Evolutionary conservation across 2,888 invertebrate genomes (phyloP), one percentile per base, ranked within the genome.

Genomic region (Hydriomena furcata): DNA sequence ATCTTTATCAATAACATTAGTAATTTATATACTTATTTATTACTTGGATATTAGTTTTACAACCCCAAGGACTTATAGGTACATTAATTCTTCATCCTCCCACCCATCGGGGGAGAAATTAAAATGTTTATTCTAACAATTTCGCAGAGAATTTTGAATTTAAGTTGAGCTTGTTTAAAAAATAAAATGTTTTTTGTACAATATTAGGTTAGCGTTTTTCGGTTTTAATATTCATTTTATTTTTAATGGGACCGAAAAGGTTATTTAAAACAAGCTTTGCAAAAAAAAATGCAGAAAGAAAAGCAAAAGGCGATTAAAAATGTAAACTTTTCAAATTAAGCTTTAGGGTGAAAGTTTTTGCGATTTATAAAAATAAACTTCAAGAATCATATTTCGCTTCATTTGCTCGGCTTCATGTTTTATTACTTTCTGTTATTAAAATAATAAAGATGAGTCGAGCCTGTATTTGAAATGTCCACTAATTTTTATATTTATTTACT

Each of bases 301-400:
- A 38, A 30, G 17, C 13, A 13, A 3, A 17, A 7, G 13, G 6
- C 8, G 13, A 6, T 13, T 25, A 37, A 25, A 23, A 32, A 42
- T 42, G 12, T 28, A 23, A 47, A 40, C 40, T 47, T 47, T 47
- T 21, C 34, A 34, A 34, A 47, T 47, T 47, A 34, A 47, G 23
- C 28, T 8, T 21, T n/a, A 7, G 36, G 7, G 27, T 1, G 12
- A 44, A 28, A 21, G 35, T 35, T 35, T 20, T n/a, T 28, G 27
- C 23, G 5, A 32, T 24, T 41, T 32, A 27, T 17, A 20, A 10
- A 6, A 38, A 17, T 6, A 27, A 36, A 28, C 13, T 10, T 27
- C 25, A 23, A 25, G 13, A 36, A 23, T 7, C 12, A 12, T 31
- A 31, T 31, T 31, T 7, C 6, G 31, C 13, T 31, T 31, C 12